Evolutionary conservation across 64 coral and sea anemone genomes (phyloP).

Genomic region (Pachyseris speciosa): DNA sequence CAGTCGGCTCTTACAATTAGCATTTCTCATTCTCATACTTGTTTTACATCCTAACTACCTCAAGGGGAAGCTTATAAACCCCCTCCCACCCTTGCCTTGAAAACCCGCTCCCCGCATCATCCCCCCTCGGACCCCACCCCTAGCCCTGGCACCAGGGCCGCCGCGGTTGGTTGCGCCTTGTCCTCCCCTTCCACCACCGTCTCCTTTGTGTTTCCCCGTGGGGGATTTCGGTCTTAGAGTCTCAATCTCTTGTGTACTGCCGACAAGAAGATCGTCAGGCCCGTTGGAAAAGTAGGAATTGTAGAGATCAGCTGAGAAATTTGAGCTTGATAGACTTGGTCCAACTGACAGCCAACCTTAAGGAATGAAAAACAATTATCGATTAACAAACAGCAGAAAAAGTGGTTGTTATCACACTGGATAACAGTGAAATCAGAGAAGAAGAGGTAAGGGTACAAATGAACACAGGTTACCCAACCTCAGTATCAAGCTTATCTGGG

Average conservation of each 20-base stretch:
- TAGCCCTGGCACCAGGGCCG: constrained; percentile 43
- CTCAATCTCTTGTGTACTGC: constrained; percentile 93
- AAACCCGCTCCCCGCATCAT: constrained; percentile 74
- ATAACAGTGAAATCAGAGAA: too few species aligned
- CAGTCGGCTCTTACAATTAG: too few species aligned
- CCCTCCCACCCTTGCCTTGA: constrained; percentile 78
- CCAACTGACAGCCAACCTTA: constrained; percentile 97
- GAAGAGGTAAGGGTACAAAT: too few species aligned
- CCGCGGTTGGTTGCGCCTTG: constrained; percentile 53
- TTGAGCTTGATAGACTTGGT: constrained; percentile 90
- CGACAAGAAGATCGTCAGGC: constrained; percentile 86
- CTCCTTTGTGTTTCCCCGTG: constrained; percentile 92
- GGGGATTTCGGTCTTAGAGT: constrained; percentile 97
- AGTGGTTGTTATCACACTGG: too few species aligned
- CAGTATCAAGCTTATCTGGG: too few species aligned
- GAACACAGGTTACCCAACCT: too few species aligned
- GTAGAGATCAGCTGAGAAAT: constrained; percentile 93
- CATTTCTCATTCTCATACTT: too few species aligned
- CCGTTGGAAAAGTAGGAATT: constrained; percentile 85
- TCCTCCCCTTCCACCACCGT: constrained; percentile 83
- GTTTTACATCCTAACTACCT: too few species aligned
- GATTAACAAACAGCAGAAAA: background rate
- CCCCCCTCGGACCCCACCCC: constrained; percentile 81
- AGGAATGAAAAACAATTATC: background rate
- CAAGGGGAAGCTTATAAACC: constrained; percentile 66